Conservation (phyloP, 2,888 invertebrate genomes). For the Onthophagus sagittarius region DNA sequence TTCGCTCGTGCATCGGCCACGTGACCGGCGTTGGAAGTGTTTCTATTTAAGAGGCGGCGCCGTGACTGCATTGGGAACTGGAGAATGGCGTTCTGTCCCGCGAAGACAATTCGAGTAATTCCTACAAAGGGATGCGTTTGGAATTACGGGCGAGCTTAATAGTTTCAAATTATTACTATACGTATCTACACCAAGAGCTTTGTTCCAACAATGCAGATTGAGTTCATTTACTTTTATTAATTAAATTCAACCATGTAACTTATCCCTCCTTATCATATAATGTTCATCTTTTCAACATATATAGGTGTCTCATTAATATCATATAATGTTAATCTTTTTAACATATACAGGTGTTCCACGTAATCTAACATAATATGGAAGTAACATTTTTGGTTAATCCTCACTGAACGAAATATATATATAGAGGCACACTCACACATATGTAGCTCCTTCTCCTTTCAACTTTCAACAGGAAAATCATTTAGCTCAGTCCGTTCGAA, state of each 20-base stretch:
- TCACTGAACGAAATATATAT: neutral
- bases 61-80: neutral
- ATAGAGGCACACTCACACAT: neutral
- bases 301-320: no score
- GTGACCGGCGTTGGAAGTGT: neutral
- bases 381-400: no score
- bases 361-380: no score
- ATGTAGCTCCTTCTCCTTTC: neutral
- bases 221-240: neutral
- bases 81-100: neutral
- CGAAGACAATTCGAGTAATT: neutral
- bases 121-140: neutral
- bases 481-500: neutral
- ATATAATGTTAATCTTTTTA: no score
- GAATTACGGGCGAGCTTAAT: neutral
- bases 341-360: no score
- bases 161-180: neutral
- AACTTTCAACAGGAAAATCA: neutral
- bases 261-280: no score
- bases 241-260: neutral
- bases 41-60: neutral
- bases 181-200: neutral
- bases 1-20: neutral
- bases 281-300: no score
- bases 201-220: neutral